Evolutionary conservation across 2,888 invertebrate genomes (phyloP), one percentile per base, ranked within the genome.

Genomic region (Campoletis raptor): DNA sequence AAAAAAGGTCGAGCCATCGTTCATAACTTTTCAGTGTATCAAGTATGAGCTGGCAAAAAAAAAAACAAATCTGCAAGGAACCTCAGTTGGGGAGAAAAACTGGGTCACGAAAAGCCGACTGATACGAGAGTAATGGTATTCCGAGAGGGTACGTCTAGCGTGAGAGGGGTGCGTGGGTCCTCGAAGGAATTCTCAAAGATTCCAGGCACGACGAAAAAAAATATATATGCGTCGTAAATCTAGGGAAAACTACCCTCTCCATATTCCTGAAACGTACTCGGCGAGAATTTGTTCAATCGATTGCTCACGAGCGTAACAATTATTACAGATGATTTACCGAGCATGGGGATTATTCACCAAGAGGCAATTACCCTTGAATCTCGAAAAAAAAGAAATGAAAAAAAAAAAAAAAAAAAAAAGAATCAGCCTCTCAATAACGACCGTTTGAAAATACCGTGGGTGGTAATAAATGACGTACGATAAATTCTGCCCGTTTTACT

Each of bases 301-400:
- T 85, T 74, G 42, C 52, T 52, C 67, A 52, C 66, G 40, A 21
- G 73, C 61, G 48, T 69, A 77, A 80, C 78, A 24, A 76, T 82
- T 82, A 82, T 85, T 85, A 74, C 67, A 64, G 79, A 85, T 82
- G 85, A 85, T 85, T 82, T 82, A 82, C 45, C 36, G 78, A 69
- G 21, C 18, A 15, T 48, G n/a, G 42, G 36, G 12, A 69, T 52
- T 52, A 45, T 78, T 73, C 67, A 57, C 79, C 74, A 85, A 73
- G 30, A 74, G 74, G 78, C 82, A 70, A 77, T 82, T 45, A 74
- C n/a, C 21, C 42, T 61, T 37, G 18, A 40, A 21, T 52, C 6
- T 10, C 40, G 18, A 73, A 66, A 81, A 73, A 64, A 64, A 72
- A 57, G 21, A 3, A 15, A 10, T 70, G 15, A 30, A 12, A n/a